Conservation (phyloP, 2,888 invertebrate genomes). For the Cerastis leucographa region DNA sequence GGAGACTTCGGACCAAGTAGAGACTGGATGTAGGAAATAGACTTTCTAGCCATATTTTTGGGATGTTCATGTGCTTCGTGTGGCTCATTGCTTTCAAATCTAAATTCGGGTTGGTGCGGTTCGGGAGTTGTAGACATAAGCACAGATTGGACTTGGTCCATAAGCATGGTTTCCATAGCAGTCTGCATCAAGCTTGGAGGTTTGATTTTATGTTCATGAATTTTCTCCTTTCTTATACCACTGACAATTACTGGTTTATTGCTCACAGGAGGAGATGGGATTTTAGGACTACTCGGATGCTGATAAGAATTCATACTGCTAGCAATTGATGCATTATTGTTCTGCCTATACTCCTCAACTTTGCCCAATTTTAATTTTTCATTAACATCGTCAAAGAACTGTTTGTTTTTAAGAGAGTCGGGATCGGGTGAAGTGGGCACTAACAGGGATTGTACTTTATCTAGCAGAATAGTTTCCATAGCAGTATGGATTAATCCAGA, state of each 20-base stretch:
- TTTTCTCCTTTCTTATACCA: constrained; percentile 50
- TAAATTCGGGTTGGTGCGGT: constrained; percentile 47
- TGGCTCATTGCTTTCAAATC: constrained; percentile 38
- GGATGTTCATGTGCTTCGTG: constrained; percentile 32
- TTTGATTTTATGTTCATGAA: constrained; percentile 45
- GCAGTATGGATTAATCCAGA: constrained; percentile 88
- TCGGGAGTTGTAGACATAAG: constrained; percentile 61
- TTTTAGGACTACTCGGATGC: constrained; percentile 41
- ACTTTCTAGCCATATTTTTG: constrained; percentile 47
- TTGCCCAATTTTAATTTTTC: constrained; percentile 82
- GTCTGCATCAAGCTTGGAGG: constrained; percentile 76
- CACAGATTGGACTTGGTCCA: constrained; percentile 84
- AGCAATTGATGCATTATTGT: constrained; percentile 45
- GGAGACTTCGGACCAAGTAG: constrained; percentile 53
- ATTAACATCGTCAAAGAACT: constrained; percentile 85
- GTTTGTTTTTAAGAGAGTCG: constrained; percentile 72
- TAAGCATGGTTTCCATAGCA: constrained; percentile 88
- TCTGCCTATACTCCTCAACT: constrained; percentile 78
- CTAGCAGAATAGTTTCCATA: constrained; percentile 90
- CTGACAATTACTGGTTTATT: constrained; percentile 61
- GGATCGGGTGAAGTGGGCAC: constrained; percentile 83
- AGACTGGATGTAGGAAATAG: constrained; percentile 60
- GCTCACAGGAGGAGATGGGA: constrained; percentile 49
- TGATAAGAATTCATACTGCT: constrained; percentile 59
- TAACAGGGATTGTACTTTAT: constrained; percentile 87